Base-by-base conservation (phyloP, 1,140 invertebrate genomes). In the Arion vulgaris region DNA sequence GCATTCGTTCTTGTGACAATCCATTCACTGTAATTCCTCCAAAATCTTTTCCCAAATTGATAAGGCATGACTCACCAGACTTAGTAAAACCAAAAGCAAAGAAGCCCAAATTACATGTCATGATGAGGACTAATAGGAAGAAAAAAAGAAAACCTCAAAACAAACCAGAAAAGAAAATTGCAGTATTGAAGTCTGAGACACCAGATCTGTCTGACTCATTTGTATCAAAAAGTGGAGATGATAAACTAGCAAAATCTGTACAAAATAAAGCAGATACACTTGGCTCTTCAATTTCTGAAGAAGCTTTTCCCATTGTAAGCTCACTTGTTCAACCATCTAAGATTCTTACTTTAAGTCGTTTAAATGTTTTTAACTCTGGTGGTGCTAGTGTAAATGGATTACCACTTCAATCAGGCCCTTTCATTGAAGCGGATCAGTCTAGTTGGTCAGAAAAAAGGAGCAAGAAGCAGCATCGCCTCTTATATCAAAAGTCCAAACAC, bases 401-500 rank as follows among this genome's bases (percentile, higher is more conserved):
- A 51, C 57, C 69, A 28, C 71, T 79, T 32, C 78, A 80, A 69
- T 78, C 77, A 45, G 82, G 80, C n/a, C 57, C 81, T 9, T 62
- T 78, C 26, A 74, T 74, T 45, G 83, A 83, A 53, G 68, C 45
- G n/a, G 82, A 86, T 45, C 69, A 83, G 41, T 41, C 62, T 45
- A 80, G 74, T 34, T 79, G 77, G 32, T 80, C 73, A 51, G 85
- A 85, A 38, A 86, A 74, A 38, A 80, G 80, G 45, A 87, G 83
- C 68, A 89, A 86, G 73, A 92, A 88, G 82, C 91, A 89, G 38
- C 88, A 88, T 57, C 90, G 89, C 72, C 75, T 90, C n/a, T 77
- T 91, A 32, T 85, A 88, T 82, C 89, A 90, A 73, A 91, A 91
- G 80, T 91, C 89, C 57, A 93, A 93, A 77, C 92, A 93, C 75